Conservation (phyloP, 2,113 vertebrate genomes). For the Melanocharis versteri region DNA sequence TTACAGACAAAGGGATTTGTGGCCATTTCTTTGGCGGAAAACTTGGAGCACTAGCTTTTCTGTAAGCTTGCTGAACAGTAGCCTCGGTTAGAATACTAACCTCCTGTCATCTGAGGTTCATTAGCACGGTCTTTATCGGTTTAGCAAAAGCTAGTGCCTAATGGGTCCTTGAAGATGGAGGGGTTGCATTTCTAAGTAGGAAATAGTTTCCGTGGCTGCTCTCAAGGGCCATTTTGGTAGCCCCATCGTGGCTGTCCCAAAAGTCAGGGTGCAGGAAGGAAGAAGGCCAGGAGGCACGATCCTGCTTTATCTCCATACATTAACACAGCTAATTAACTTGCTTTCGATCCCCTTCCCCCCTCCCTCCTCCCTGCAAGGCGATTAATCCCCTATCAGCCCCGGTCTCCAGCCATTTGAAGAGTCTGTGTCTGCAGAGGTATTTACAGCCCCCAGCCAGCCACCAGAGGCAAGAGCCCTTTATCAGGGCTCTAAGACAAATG, state of each 20-base stretch:
- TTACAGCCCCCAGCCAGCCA: slow-evolving; percentile 46
- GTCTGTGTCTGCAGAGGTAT: slow-evolving; percentile 63
- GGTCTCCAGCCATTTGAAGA: slow-evolving; percentile 52
- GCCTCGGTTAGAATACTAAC: neutral
- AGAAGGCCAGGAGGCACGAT: neutral
- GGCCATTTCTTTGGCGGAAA: neutral
- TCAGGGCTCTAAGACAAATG: slow-evolving; percentile 70
- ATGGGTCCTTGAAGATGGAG: slow-evolving; percentile 1
- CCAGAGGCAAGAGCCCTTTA: slow-evolving; percentile 48
- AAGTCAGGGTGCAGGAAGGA: slow-evolving; percentile 18
- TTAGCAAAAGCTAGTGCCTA: slow-evolving; percentile 19
- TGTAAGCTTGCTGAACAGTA: slow-evolving; percentile 1
- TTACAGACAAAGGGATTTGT: neutral
- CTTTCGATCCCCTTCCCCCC: neutral
- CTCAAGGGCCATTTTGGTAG: slow-evolving; percentile 3
- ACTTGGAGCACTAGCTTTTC: neutral
- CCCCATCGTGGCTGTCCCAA: neutral
- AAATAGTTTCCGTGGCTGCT: neutral
- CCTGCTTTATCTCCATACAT: slow-evolving; percentile 54
- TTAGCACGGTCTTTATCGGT: neutral
- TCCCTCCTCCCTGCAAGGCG: neutral
- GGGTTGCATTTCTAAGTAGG: neutral
- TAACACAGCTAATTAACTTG: slow-evolving; percentile 65
- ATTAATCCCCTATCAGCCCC: slow-evolving; percentile 61
- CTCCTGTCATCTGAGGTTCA: slow-evolving; percentile 12